A percentile compares a stretch with the other conserved stretches of the same genome.
phyloP scores from a whole-genome alignment of 2,888 invertebrate genomes.

The Stegana nigrithorax region DNA sequence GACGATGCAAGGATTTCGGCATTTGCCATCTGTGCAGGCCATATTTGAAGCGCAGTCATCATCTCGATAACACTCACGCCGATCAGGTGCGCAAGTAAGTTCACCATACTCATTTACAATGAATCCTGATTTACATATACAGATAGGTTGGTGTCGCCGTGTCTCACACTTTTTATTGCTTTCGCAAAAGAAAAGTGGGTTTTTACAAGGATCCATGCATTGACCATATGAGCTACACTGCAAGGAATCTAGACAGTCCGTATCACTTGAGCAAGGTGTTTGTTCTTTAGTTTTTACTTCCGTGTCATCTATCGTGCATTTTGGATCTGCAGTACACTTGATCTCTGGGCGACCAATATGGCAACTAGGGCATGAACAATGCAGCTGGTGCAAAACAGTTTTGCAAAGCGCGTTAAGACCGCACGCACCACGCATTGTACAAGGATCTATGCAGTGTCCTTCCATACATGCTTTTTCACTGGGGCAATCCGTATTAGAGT shows the following conservation, averaged over 20 bases:
- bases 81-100: constrained; percentile 85
- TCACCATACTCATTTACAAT: constrained; percentile 89
- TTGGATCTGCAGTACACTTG: constrained; percentile 82
- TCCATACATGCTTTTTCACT: constrained; percentile 92
- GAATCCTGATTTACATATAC: constrained; percentile 90
- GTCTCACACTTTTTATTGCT: constrained; percentile 90
- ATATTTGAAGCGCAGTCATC: constrained; percentile 88
- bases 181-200: constrained; percentile 78
- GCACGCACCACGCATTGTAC: constrained; percentile 87
- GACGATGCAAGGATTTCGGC: constrained; percentile 86
- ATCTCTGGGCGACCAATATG: constrained; percentile 85
- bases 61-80: constrained; percentile 82
- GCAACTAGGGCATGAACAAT: constrained; percentile 90
- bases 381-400: constrained; percentile 84
- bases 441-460: constrained; percentile 91
- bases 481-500: constrained; percentile 90
- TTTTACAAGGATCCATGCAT: constrained; percentile 84
- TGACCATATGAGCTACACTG: constrained; percentile 80
- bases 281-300: constrained; percentile 72
- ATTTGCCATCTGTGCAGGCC: constrained; percentile 85
- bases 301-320: constrained; percentile 72
- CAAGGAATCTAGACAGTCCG: constrained; percentile 80
- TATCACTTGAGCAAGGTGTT: constrained; percentile 74
- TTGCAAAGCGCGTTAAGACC: constrained; percentile 90
- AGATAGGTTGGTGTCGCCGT: constrained; percentile 84